A percentile compares a stretch with the other conserved stretches of the same genome.
Conservation (phyloP, 2,797 vertebrate species). For the Pelobates cultripes region DNA sequence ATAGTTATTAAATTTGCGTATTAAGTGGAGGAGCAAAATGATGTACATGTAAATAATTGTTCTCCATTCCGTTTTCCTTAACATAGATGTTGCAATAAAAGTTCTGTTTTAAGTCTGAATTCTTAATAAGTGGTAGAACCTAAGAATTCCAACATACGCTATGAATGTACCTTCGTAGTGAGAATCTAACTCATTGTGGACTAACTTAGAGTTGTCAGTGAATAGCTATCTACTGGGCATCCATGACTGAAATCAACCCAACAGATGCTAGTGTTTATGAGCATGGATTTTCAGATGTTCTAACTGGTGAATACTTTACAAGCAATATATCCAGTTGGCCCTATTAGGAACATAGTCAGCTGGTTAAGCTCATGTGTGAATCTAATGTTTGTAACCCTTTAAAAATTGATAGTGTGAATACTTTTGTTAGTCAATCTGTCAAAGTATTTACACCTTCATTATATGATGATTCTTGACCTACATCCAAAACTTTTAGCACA, state of each 20-base stretch:
- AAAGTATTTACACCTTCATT: no score
- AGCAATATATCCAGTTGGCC: slow-evolving; percentile 45
- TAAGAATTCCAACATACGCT: background rate
- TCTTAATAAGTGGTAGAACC: background rate
- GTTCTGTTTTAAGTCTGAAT: no score
- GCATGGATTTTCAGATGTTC: slow-evolving; percentile 49
- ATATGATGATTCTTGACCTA: no score
- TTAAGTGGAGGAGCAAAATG: no score
- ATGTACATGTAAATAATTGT: no score
- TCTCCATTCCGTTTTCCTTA: no score
- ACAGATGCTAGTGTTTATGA: slow-evolving; percentile 55
- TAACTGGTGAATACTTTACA: slow-evolving; percentile 48
- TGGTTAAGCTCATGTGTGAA: slow-evolving; percentile 33
- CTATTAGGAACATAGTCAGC: slow-evolving; percentile 33
- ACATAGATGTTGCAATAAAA: no score
- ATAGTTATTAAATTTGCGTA: no score
- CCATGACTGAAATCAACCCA: slow-evolving; percentile 44
- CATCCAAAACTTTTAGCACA: no score
- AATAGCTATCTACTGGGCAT: slow-evolving; percentile 55
- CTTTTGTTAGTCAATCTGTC: background rate
- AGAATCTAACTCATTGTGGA: background rate
- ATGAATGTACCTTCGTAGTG: background rate
- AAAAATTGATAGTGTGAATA: background rate
- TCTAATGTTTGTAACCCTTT: slow-evolving; percentile 22
- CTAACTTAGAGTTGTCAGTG: slow-evolving; percentile 57